phyloP scores from a whole-genome alignment of 1,140 invertebrate genomes.

The Anastrepha obliqua region DNA sequence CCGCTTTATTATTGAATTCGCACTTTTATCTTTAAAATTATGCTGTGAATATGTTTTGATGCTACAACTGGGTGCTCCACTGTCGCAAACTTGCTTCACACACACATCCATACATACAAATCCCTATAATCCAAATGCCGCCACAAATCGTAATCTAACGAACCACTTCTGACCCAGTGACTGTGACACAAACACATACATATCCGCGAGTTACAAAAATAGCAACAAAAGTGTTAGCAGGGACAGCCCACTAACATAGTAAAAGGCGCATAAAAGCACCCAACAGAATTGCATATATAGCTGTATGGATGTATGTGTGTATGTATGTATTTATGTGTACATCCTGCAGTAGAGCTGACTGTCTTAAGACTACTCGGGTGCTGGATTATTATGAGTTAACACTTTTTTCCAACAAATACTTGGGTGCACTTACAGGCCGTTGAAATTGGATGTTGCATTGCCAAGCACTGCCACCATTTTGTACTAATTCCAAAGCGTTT shows the following conservation, averaged over 20 bases:
- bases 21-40: too few relatives aligned
- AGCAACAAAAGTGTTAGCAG: neutral
- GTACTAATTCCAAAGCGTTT: too few relatives aligned
- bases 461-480: too few relatives aligned
- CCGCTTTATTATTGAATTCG: too few relatives aligned
- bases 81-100: neutral
- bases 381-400: too few relatives aligned
- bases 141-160: constrained; percentile 19
- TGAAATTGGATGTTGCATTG: too few relatives aligned
- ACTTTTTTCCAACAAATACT: too few relatives aligned
- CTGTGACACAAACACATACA: neutral
- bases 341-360: too few relatives aligned
- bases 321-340: neutral
- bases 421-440: too few relatives aligned
- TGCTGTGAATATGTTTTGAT: neutral
- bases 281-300: neutral
- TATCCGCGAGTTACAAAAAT: neutral
- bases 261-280: neutral
- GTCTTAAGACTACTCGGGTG: too few relatives aligned
- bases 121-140: neutral
- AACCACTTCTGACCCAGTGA: constrained; percentile 34
- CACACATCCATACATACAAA: neutral
- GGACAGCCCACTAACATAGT: constrained; percentile 29
- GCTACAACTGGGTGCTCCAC: neutral
- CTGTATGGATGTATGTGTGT: neutral